A percentile compares a stretch with the other conserved stretches of the same genome.
These are phyloP conservation scores for Gasteruption jaculator DNA, from an alignment of 2,888 invertebrate genomes.

Conservation along the genomic window DNA sequence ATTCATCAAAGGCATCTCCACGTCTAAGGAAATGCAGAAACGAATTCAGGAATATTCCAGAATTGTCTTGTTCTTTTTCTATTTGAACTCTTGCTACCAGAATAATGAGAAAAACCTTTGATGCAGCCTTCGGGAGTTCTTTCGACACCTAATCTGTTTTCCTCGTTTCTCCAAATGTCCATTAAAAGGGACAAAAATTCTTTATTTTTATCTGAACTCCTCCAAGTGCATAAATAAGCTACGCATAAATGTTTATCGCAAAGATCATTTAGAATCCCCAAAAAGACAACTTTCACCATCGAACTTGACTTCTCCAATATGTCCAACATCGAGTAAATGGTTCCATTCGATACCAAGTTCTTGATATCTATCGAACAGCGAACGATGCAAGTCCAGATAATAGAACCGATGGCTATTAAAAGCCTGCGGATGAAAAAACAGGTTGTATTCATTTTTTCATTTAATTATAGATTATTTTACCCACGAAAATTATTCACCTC, in stretches of 20 bases:
- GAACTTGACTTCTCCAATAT: slow-evolving; percentile 41
- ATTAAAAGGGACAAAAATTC: slow-evolving; percentile 47
- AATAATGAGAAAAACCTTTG: slow-evolving; percentile 30
- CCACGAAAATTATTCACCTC: slow-evolving; percentile 25
- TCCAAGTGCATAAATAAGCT: slow-evolving; percentile 53
- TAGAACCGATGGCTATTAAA: slow-evolving; percentile 47
- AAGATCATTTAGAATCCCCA: slow-evolving; percentile 50
- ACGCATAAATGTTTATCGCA: slow-evolving; percentile 43
- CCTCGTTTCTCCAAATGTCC: slow-evolving; percentile 51
- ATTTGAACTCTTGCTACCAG: not conserved
- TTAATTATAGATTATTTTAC: slow-evolving; percentile 4
- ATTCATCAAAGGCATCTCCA: slow-evolving; percentile 49
- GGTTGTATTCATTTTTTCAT: slow-evolving; percentile 2
- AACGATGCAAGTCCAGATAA: slow-evolving; percentile 49
- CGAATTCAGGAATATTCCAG: not conserved
- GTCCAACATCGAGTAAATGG: slow-evolving; percentile 48
- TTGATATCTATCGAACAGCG: slow-evolving; percentile 31
- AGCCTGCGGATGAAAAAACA: slow-evolving; percentile 29
- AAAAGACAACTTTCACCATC: slow-evolving; percentile 45
- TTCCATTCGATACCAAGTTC: slow-evolving; percentile 46
- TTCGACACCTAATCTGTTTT: slow-evolving; percentile 40
- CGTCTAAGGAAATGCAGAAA: slow-evolving; percentile 40
- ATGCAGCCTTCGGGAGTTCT: slow-evolving; percentile 42
- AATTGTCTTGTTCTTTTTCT: not conserved
- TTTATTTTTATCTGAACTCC: slow-evolving; percentile 37